Conservation (phyloP, 2,113 vertebrate species). For the Pogona vitticeps region DNA sequence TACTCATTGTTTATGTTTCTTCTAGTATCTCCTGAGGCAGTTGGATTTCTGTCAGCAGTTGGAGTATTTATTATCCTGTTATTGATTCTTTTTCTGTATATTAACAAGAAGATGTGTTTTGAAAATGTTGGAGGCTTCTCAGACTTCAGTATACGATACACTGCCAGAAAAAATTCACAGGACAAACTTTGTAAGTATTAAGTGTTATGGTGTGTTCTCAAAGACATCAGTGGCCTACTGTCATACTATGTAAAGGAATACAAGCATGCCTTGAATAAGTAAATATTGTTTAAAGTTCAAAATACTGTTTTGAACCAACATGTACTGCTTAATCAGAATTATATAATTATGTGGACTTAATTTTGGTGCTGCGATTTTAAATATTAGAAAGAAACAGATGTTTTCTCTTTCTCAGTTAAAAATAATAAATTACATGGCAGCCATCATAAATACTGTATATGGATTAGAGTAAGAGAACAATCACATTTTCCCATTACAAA, state of each 20-base stretch:
- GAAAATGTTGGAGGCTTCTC: conserved; percentile 89
- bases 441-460: not conserved
- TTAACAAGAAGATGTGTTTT: conserved; percentile 96
- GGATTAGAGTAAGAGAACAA: not conserved
- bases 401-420: not conserved
- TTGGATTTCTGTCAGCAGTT: conserved; percentile 94
- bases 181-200: conserved; percentile 83
- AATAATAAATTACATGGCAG: not conserved
- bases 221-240: not conserved
- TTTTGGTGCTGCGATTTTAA: not conserved
- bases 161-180: conserved; percentile 81
- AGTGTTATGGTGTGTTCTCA: not conserved
- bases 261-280: not conserved
- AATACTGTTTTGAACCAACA: not conserved
- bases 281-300: not conserved
- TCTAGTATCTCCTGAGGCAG: conserved; percentile 96
- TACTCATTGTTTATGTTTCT: conserved; percentile 68
- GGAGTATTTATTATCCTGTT: conserved; percentile 93
- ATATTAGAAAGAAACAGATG: not conserved
- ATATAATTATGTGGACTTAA: not conserved
- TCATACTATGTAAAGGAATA: not conserved
- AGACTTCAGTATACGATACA: conserved; percentile 88
- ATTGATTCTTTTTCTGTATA: conserved; percentile 93
- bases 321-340: not conserved
- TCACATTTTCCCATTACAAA: not conserved